Evolutionary conservation across 2,113 vertebrate species (phyloP).

Genomic region (Morone chrysops): DNA sequence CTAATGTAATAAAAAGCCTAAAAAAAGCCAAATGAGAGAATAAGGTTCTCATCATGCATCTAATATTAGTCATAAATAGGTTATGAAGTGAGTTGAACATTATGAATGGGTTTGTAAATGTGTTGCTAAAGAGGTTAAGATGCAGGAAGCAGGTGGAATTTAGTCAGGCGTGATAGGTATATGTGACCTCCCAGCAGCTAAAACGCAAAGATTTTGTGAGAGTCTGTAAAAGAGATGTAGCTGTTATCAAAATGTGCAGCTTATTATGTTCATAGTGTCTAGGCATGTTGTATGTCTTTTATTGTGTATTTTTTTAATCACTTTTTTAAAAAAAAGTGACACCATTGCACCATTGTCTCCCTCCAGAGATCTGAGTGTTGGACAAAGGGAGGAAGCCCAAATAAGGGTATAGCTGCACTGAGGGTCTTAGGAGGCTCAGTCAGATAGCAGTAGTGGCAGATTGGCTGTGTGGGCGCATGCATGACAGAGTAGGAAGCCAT

Average conservation of each 20-base stretch:
- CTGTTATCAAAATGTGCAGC: neutral
- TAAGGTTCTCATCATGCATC: neutral
- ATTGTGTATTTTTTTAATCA: neutral
- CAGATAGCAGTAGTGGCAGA: slow-evolving; percentile 71
- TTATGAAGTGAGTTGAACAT: slow-evolving; percentile 50
- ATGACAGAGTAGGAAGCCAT: slow-evolving; percentile 71
- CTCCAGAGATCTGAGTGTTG: neutral
- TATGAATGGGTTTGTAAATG: slow-evolving; percentile 41
- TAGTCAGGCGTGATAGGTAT: slow-evolving; percentile 6
- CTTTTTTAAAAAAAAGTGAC: neutral
- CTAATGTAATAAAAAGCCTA: neutral
- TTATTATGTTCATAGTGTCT: neutral
- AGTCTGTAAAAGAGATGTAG: neutral
- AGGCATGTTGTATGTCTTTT: neutral
- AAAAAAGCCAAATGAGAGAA: neutral
- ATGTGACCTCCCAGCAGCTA: slow-evolving; percentile 14
- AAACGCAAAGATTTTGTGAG: neutral
- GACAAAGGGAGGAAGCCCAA: slow-evolving; percentile 28
- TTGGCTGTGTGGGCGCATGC: slow-evolving; percentile 78
- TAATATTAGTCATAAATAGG: slow-evolving; percentile 26
- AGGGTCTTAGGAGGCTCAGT: slow-evolving; percentile 45
- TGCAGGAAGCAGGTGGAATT: slow-evolving; percentile 3
- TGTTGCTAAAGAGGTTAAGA: slow-evolving; percentile 16
- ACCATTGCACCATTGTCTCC: neutral
- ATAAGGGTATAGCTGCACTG: slow-evolving; percentile 27